phyloP scores from a whole-genome alignment of 2,113 vertebrate species.

The Cyanocitta stelleri region DNA sequence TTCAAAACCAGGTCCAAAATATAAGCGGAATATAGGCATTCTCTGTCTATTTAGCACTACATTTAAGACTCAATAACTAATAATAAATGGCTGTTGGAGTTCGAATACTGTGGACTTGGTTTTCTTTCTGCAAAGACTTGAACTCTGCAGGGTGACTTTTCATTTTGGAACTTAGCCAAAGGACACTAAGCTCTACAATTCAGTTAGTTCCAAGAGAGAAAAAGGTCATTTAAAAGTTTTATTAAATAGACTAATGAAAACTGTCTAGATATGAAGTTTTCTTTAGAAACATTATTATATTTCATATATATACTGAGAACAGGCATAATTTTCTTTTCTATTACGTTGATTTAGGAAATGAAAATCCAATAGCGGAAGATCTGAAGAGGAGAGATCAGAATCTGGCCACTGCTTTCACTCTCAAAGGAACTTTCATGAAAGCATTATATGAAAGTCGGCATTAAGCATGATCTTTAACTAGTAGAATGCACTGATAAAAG shows the following conservation, averaged over 20 bases:
- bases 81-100: background rate
- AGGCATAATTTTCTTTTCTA: slow-evolving; percentile 12
- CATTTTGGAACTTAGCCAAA: slow-evolving; percentile 9
- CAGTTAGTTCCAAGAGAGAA: background rate
- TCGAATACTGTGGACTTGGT: background rate
- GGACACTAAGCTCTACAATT: slow-evolving; percentile 20
- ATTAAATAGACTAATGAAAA: slow-evolving; percentile 27
- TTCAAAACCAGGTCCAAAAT: background rate
- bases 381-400: slow-evolving; percentile 43
- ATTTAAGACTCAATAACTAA: background rate
- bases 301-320: background rate
- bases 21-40: background rate
- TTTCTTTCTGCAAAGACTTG: slow-evolving; percentile 6
- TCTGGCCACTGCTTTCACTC: slow-evolving; percentile 31
- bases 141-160: slow-evolving; percentile 41
- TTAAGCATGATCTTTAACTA: background rate
- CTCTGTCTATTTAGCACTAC: background rate
- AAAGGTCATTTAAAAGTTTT: slow-evolving; percentile 15
- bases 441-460: background rate
- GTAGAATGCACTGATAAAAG: slow-evolving; percentile 30
- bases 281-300: slow-evolving; percentile 33
- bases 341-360: background rate
- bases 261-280: background rate
- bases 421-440: slow-evolving; percentile 44
- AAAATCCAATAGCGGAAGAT: slow-evolving; percentile 29